phyloP scores from a whole-genome alignment of 2,113 vertebrate species.

The Dendrocopos noguchii region DNA sequence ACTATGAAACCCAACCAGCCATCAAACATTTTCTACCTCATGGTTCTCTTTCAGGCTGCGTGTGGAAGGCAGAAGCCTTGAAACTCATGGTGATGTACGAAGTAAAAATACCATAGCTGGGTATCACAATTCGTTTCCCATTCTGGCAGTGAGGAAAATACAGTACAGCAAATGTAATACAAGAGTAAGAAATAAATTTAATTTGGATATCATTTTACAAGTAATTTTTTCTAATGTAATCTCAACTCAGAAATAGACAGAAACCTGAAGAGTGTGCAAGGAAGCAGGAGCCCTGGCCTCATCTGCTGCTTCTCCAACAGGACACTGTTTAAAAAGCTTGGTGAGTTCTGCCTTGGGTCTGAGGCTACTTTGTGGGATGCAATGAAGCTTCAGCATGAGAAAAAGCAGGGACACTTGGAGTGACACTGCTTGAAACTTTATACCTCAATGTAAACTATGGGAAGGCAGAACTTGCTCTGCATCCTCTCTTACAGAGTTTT shows the following conservation, averaged over 20 bases:
- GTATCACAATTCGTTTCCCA: neutral
- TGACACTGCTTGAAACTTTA: neutral
- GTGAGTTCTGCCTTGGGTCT: neutral
- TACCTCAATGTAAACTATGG: neutral
- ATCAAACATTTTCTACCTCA: neutral
- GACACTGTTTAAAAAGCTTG: constrained; percentile 7
- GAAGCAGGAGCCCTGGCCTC: neutral
- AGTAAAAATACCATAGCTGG: neutral
- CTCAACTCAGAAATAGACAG: neutral
- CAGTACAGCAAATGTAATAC: neutral
- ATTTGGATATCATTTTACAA: neutral
- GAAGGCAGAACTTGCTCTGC: neutral
- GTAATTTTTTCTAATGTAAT: neutral
- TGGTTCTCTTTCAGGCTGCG: neutral
- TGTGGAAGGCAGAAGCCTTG: neutral
- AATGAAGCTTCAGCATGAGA: neutral
- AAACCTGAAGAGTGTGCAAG: neutral
- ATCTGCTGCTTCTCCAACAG: neutral
- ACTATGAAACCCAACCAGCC: neutral
- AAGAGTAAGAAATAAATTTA: neutral
- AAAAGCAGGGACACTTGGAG: neutral
- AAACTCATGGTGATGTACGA: neutral
- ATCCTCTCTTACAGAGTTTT: neutral
- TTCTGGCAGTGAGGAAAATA: neutral
- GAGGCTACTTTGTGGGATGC: neutral